Percentiles rank a stretch among this genome's conserved stretches.
These are phyloP conservation scores for Decapterus maruadsi DNA, from an alignment of 2,797 vertebrate species.

Conservation along the genomic window DNA sequence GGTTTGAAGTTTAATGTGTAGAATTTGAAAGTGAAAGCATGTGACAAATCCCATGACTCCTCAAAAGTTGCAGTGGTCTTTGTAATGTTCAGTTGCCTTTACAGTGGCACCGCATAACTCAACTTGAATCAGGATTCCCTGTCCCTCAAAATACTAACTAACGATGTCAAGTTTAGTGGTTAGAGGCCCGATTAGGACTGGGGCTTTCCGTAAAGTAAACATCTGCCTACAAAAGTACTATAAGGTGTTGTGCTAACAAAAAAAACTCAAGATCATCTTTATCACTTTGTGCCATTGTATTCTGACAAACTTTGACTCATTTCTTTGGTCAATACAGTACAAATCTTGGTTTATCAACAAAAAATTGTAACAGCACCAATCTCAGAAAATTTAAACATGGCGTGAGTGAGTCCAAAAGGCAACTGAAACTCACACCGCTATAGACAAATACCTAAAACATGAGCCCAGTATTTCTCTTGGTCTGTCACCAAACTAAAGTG, in stretches of 20 bases:
- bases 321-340: constrained; percentile 9
- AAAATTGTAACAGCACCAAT: constrained; percentile 2
- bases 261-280: background rate
- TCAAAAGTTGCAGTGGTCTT: constrained; percentile 63
- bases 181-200: constrained; percentile 33
- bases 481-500: constrained; percentile 63
- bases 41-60: constrained; percentile 74
- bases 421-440: constrained; percentile 39
- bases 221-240: constrained; percentile 7
- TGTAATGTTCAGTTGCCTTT: constrained; percentile 55
- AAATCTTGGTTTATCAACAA: constrained; percentile 40
- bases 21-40: constrained; percentile 74
- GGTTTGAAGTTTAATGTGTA: constrained; percentile 70
- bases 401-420: constrained; percentile 18
- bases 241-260: background rate
- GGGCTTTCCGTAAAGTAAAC: constrained; percentile 27
- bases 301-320: constrained; percentile 17
- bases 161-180: constrained; percentile 60
- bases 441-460: constrained; percentile 28
- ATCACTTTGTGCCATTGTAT: constrained; percentile 12
- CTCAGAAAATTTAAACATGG: constrained; percentile 18
- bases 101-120: constrained; percentile 45
- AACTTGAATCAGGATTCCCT: constrained; percentile 54
- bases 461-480: constrained; percentile 24
- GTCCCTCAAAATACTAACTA: constrained; percentile 51